A percentile compares a stretch with the other conserved stretches of the same genome.
These are phyloP conservation scores for Chaetodon trifascialis DNA, from an alignment of 2,113 vertebrate genomes.

Conservation along the genomic window DNA sequence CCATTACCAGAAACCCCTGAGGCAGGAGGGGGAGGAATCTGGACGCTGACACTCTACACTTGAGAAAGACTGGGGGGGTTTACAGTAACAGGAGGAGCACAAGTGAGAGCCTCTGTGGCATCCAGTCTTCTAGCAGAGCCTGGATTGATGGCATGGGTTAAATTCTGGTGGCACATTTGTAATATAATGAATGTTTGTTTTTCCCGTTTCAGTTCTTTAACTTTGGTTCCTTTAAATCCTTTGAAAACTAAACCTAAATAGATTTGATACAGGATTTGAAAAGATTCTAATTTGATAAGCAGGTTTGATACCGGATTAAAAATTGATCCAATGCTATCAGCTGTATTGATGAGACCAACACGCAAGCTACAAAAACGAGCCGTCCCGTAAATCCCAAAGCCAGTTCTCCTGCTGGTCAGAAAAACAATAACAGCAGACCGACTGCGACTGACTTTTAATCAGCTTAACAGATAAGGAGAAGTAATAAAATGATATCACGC, in stretches of 20 bases:
- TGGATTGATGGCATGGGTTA: constrained; percentile 1
- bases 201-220: background rate
- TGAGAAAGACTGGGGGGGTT: constrained; percentile 6
- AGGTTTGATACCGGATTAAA: background rate
- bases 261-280: background rate
- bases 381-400: background rate
- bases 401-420: background rate
- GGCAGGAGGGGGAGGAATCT: constrained; percentile 2
- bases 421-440: constrained; percentile 8
- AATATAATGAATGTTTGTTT: too few relatives aligned
- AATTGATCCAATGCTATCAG: background rate
- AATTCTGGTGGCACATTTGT: background rate
- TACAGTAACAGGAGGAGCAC: constrained; percentile 28
- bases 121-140: constrained; percentile 10
- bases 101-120: constrained; percentile 25
- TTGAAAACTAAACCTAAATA: background rate
- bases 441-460: constrained; percentile 28
- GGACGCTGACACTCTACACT: constrained; percentile 57
- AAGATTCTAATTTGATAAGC: background rate
- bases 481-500: constrained; percentile 37
- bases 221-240: background rate
- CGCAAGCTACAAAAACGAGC: background rate
- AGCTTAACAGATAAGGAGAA: constrained; percentile 23
- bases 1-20: constrained; percentile 44
- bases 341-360: background rate